phyloP scores from a whole-genome alignment of 1,140 invertebrate genomes.

The Piezodorus guildinii region DNA sequence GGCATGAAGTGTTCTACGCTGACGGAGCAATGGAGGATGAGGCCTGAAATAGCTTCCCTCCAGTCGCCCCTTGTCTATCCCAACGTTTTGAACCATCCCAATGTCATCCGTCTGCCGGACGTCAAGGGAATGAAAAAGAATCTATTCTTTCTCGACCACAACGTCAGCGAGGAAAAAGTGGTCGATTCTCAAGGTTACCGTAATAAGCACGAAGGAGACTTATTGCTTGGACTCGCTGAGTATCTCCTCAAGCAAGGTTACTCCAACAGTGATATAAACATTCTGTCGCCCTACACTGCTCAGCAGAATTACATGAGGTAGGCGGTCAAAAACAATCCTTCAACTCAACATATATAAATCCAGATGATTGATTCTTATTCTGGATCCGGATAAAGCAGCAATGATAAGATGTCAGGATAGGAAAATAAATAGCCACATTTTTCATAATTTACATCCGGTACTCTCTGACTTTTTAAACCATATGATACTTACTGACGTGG shows the following conservation, averaged over 20 bases:
- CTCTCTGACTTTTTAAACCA: too few species aligned
- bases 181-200: slow-evolving; percentile 35
- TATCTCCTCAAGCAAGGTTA: slow-evolving; percentile 49
- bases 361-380: slow-evolving; percentile 66
- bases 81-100: slow-evolving; percentile 38
- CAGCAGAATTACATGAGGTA: slow-evolving; percentile 1
- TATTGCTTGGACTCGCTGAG: slow-evolving; percentile 41
- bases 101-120: neutral
- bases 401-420: too few species aligned
- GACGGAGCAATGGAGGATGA: slow-evolving; percentile 50
- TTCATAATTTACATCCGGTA: too few species aligned
- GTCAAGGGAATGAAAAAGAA: neutral
- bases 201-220: slow-evolving; percentile 48
- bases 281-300: slow-evolving; percentile 4
- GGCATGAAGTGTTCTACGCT: slow-evolving; percentile 40
- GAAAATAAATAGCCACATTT: too few species aligned
- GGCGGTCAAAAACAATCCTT: neutral
- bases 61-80: slow-evolving; percentile 47
- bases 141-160: slow-evolving; percentile 13
- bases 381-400: too few species aligned
- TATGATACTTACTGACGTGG: too few species aligned
- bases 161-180: slow-evolving; percentile 36
- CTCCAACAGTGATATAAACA: slow-evolving; percentile 30
- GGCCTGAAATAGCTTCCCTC: slow-evolving; percentile 46
- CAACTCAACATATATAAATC: slow-evolving; percentile 36